These are phyloP conservation scores for Macrotis lagotis DNA, from an alignment of 2,113 vertebrate species.

Conservation along the genomic window DNA sequence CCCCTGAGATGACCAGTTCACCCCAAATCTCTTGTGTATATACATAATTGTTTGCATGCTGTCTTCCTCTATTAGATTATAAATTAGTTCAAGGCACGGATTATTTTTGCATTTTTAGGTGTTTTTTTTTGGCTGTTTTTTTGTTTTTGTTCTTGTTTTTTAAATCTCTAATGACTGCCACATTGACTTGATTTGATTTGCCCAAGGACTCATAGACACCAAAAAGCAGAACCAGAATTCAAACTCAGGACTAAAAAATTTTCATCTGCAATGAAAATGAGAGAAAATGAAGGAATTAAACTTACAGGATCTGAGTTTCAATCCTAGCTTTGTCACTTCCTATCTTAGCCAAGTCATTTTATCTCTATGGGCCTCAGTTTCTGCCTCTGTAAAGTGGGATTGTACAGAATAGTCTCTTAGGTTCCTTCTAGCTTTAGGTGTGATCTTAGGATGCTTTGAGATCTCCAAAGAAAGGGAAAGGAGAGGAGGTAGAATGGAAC, in stretches of 20 bases:
- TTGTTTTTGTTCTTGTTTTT: not conserved
- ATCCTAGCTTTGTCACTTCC: not conserved
- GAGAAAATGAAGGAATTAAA: not conserved
- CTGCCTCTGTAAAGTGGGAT: not conserved
- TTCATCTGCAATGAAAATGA: not conserved
- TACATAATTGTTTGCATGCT: not conserved
- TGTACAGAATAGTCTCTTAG: not conserved
- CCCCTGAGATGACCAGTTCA: not conserved
- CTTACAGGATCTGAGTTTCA: not conserved
- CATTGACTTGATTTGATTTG: not conserved
- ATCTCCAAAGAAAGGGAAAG: not conserved
- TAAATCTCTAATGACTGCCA: not conserved
- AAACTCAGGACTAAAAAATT: not conserved
- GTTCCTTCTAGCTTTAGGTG: not conserved
- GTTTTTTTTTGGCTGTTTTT: no score
- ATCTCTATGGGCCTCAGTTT: not conserved
- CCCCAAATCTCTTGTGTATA: not conserved
- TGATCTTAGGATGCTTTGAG: not conserved
- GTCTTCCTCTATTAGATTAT: not conserved
- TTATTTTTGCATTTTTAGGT: no score
- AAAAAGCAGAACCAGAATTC: not conserved
- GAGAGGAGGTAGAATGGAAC: not conserved
- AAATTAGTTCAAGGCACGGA: not conserved
- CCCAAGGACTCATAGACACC: not conserved
- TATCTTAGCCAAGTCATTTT: not conserved